Base-by-base conservation (phyloP, 1,140 invertebrate genomes). In the Trichoplusia ni region DNA sequence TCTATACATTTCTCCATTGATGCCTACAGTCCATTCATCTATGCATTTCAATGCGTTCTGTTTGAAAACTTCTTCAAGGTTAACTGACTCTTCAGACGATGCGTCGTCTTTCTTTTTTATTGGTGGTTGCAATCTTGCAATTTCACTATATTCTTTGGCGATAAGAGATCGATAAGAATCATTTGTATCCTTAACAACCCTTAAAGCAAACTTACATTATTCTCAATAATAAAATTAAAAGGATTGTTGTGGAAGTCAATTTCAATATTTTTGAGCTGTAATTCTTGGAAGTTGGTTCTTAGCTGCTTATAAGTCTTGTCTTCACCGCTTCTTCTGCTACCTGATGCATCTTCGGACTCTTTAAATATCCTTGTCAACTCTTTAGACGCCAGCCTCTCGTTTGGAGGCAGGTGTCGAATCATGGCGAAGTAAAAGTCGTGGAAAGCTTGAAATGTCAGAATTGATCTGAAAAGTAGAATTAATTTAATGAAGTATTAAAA, bases 371-470 rank as follows among this genome's bases (percentile, higher is more conserved):
- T 90, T 8, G 69, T 75, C 13, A 89, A 70, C 46, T 90, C 86
- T 70, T 86, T 89, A 3, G 81, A 84, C n/a, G 65, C 29, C n/a
- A 89, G 33, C 64, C 81, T 74, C n/a, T 89, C 85, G 40, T 44
- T 81, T 33, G 85, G 62, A 18, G 82, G 82, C 18, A 77, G 62
- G 23, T 66, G 64, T 54, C 81, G 91, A n/a, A 91, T 74, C 80
- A 92, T 90, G 0, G 86, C 77, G 6, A 81, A 81, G 67, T 93
- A 93, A 75, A 93, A 94, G 76, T 93, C 92, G 27, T 91, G 86
- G 1, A 94, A 27, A 7, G 91, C 61, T 75, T 92, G 90, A 37
- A 91, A 82, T 2, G 92, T 92, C 44, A 89, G 72, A 11, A 84
- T 59, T 5, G 78, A 81, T 61, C 88, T 90, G 76, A 66, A 82